Conservation (phyloP, 1,140 invertebrate species). For the Ips nitidus region DNA sequence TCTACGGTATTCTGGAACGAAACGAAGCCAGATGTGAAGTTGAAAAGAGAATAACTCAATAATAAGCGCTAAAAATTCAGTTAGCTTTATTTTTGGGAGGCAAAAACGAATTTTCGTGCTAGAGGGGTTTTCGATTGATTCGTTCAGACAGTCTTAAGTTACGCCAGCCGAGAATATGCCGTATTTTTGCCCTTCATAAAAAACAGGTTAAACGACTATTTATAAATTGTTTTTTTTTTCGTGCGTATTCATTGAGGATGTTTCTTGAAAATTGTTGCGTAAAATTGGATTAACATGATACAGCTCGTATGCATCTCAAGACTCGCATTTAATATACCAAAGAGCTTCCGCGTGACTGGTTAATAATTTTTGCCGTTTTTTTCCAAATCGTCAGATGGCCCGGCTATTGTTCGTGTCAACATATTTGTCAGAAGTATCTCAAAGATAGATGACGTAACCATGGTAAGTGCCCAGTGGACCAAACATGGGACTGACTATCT, state of each 20-base stretch:
- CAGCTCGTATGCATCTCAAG: too few relatives aligned
- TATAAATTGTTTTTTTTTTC: too few relatives aligned
- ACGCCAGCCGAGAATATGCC: neutral
- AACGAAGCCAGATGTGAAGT: conserved; percentile 12
- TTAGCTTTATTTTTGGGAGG: conserved; percentile 6
- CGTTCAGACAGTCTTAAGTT: conserved; percentile 1
- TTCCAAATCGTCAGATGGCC: conserved; percentile 71
- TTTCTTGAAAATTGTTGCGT: too few relatives aligned
- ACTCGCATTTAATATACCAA: neutral
- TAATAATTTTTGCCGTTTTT: conserved; percentile 47
- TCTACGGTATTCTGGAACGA: conserved; percentile 17
- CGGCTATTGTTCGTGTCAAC: conserved; percentile 90
- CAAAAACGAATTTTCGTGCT: conserved; percentile 4
- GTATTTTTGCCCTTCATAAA: too few relatives aligned
- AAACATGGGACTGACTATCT: conserved; percentile 44
- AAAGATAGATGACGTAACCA: conserved; percentile 98
- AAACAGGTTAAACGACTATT: too few relatives aligned
- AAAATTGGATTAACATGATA: too few relatives aligned
- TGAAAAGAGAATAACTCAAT: conserved; percentile 16
- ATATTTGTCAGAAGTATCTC: conserved; percentile 97
- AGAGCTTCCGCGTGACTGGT: conserved; percentile 15
- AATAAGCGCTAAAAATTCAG: conserved; percentile 10
- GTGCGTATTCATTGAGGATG: too few relatives aligned
- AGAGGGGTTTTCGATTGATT: neutral
- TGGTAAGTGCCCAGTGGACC: conserved; percentile 76